Base-by-base conservation (phyloP, 2,113 vertebrate genomes). In the Grantiella picta region DNA sequence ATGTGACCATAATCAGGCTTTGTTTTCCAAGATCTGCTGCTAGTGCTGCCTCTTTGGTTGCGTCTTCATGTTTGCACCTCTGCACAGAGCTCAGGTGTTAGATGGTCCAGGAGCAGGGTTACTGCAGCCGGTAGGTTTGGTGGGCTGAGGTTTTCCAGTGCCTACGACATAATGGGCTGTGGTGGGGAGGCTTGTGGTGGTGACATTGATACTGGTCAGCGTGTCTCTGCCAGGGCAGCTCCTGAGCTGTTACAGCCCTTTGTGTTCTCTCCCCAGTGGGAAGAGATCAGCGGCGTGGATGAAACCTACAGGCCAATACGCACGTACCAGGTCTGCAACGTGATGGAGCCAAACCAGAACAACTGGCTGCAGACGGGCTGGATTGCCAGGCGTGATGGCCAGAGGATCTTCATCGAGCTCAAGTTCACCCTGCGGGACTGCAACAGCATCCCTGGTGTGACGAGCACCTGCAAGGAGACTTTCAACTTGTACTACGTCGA, bases 361-460 rank as follows among this genome's bases (percentile, higher is more conserved):
- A 99, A 99, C 97, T 99, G 99, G 99, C 96, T 99, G 96, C 99
- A 99, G 98, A 99, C 99, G 0, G 98, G 99, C 65, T 99, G 99
- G 99, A 99, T 99, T 69, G 91, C 98, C 15, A 97, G 99, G 7
- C 98, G 97, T 0, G 98, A 98, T 0, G 99, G 99, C 73, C 99
- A 99, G 96, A 98, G 99, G 94, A 99, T 99, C 94, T 99, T 99
- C 52, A 98, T 99, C 47, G 99, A 99, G 97, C 98, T 99, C 9
- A 99, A 99, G 97, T 99, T 99, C 98, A 99, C 99, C 1, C 97
- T 99, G 91, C 94, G 99, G 3, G 99, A 99, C 97, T 99, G 99
- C 97, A 99, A 99, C 98, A 99, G 99, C 98, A 99, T 99, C 95
- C 99, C 99, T 0, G 99, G 99, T 0, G 99, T 99, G 57, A 98